Percentiles rank a stretch among this genome's conserved stretches.
Conservation (phyloP, 2,888 invertebrate genomes). For the Biston stratarius region DNA sequence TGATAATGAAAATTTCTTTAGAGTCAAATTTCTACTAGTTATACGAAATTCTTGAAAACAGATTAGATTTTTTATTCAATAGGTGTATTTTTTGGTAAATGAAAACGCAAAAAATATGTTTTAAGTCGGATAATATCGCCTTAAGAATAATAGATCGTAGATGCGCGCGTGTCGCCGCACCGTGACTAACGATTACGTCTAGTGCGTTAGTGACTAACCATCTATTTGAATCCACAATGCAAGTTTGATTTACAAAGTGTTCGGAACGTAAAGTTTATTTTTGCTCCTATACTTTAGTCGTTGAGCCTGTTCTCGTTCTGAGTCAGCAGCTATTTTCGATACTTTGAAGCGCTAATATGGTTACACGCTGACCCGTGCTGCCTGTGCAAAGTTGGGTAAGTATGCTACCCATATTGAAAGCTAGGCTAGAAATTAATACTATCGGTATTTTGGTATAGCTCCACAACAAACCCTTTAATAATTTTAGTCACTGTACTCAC, state of each 20-base stretch:
- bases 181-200: conserved; percentile 49
- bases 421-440: not conserved
- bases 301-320: conserved; percentile 58
- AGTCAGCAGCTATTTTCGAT: conserved; percentile 76
- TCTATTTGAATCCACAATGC: conserved; percentile 61
- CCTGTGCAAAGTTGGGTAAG: conserved; percentile 34
- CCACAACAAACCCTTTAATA: conserved; percentile 14
- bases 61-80: too few relatives aligned
- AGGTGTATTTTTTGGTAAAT: too few relatives aligned
- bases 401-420: conserved; percentile 27
- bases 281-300: conserved; percentile 55
- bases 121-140: too few relatives aligned
- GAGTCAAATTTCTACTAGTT: too few relatives aligned
- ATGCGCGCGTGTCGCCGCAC: conserved; percentile 14
- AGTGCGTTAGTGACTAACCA: conserved; percentile 57
- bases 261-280: conserved; percentile 63
- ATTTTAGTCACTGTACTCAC: not conserved
- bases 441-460: not conserved
- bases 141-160: conserved; percentile 17
- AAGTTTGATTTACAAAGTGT: conserved; percentile 61
- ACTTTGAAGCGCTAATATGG: conserved; percentile 61
- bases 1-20: too few relatives aligned
- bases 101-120: too few relatives aligned
- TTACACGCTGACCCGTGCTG: conserved; percentile 28
- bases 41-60: too few relatives aligned